These are phyloP conservation scores for Porites cylindrica DNA, from an alignment of 92 coral and sea anemone genomes.

Conservation along the genomic window DNA sequence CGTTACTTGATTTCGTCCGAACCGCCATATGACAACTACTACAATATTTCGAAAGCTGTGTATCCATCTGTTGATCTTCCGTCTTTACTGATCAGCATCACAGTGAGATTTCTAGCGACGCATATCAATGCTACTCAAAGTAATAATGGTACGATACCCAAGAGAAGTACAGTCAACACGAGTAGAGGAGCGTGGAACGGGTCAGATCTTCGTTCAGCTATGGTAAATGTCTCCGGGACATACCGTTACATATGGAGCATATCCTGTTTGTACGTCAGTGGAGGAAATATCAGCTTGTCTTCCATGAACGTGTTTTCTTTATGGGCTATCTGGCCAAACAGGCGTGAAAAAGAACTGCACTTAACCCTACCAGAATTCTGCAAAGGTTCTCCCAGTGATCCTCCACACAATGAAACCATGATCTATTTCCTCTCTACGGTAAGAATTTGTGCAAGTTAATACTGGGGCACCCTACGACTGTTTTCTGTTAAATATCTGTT, in stretches of 20 bases:
- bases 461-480: too few species aligned
- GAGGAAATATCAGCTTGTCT: conserved; percentile 4
- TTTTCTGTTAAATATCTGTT: too few species aligned
- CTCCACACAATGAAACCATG: conserved; percentile 8
- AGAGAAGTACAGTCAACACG: neutral
- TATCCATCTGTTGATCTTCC: conserved; percentile 38
- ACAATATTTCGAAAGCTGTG: conserved; percentile 36
- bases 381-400: neutral
- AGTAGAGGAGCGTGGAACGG: neutral
- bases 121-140: neutral
- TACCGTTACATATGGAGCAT: conserved; percentile 32
- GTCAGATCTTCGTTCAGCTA: neutral
- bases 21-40: conserved; percentile 51
- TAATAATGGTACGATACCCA: too few species aligned
- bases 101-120: conserved; percentile 17
- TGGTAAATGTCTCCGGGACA: neutral
- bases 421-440: conserved; percentile 37
- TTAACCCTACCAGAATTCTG: conserved; percentile 50
- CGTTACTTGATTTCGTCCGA: conserved; percentile 8
- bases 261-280: conserved; percentile 3
- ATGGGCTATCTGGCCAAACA: conserved; percentile 46
- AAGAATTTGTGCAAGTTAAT: neutral
- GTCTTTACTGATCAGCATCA: conserved; percentile 37
- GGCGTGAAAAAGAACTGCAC: conserved; percentile 32
- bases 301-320: conserved; percentile 34